Base-by-base conservation (phyloP, 2,888 invertebrate species). In the Chrysotoxum bicinctum region DNA sequence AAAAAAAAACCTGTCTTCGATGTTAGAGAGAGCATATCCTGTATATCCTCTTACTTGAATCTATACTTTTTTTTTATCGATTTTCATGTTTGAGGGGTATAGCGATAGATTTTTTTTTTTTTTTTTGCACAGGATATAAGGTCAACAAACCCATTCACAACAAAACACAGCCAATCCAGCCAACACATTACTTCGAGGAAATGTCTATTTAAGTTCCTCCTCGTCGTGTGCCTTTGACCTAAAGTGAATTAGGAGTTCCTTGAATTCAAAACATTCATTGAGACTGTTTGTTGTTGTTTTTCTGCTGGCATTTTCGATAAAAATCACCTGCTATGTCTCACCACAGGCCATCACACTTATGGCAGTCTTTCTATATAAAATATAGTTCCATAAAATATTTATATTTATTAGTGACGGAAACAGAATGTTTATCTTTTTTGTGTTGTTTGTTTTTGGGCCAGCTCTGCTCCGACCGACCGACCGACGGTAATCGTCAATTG, bases 141-240 rank as follows among this genome's bases (percentile, higher is more conserved):
- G 74, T 75, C 79, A 84, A 84, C 21, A 79, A 79, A 84, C 74
- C 56, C 62, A 69, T 83, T 77, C 60, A 45, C 52, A 64, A 58
- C 54, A 35, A 50, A 74, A 73, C 19, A 73, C 19, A 58, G 43
- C 54, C 26, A 52, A 56, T 56, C 32, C 56, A 56, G 35, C 56
- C 19, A n/a, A 45, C n/a, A 58, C 50, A 32, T 66, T 21, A 10
- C 19, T 50, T 30, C 19, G 9, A 32, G 19, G 19, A 68, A 26
- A 26, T 56, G 35, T 77, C 32, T 72, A 37, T 56, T 21, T 21
- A 37, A 58, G 54, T 54, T 58, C 19, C 37, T 58, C 35, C 37
- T 37, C 21, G 21, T 56, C 30, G 56, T 43, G 21, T 56, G 70
- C 70, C 58, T 76, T 76, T 69, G 77, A 70, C 70, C 77, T 26